Conservation (phyloP, 2,888 invertebrate genomes). For the Macrophya alboannulata region DNA sequence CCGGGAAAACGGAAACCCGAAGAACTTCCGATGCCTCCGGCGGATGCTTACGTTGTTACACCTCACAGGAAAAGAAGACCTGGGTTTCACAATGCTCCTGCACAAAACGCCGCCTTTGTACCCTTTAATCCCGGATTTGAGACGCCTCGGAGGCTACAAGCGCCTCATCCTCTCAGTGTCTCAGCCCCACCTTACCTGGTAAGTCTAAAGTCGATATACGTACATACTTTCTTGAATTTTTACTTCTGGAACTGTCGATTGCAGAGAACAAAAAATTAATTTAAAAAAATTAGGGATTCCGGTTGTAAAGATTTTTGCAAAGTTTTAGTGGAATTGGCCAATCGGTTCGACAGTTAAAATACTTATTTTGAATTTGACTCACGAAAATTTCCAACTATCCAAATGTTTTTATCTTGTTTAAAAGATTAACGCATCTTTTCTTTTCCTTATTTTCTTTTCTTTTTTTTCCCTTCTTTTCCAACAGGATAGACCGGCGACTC, state of each 20-base stretch:
- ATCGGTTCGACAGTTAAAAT: background rate
- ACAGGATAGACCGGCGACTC: constrained; percentile 78
- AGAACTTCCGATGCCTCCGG: constrained; percentile 86
- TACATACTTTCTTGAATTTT: background rate
- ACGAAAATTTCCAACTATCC: too few relatives aligned
- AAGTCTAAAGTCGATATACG: constrained; percentile 60
- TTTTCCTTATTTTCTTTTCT: constrained; percentile 23
- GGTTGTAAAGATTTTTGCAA: background rate
- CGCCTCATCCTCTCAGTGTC: constrained; percentile 86
- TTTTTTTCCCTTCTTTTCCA: constrained; percentile 58
- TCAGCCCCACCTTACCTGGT: constrained; percentile 87
- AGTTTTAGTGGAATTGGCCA: background rate
- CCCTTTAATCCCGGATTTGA: constrained; percentile 84
- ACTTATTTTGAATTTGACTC: background rate
- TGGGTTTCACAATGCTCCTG: constrained; percentile 93
- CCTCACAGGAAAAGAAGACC: constrained; percentile 93
- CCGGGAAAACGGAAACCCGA: constrained; percentile 85
- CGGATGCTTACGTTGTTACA: constrained; percentile 92
- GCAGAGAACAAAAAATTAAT: background rate
- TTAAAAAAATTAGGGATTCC: background rate
- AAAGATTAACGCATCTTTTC: background rate
- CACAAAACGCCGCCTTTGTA: constrained; percentile 93
- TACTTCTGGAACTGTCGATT: background rate
- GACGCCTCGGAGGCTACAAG: constrained; percentile 82
- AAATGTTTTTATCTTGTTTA: background rate